Percentiles rank a stretch among this genome's conserved stretches.
These are phyloP conservation scores for Yponomeuta sedellus DNA, from an alignment of 2,888 invertebrate genomes.

Conservation along the genomic window DNA sequence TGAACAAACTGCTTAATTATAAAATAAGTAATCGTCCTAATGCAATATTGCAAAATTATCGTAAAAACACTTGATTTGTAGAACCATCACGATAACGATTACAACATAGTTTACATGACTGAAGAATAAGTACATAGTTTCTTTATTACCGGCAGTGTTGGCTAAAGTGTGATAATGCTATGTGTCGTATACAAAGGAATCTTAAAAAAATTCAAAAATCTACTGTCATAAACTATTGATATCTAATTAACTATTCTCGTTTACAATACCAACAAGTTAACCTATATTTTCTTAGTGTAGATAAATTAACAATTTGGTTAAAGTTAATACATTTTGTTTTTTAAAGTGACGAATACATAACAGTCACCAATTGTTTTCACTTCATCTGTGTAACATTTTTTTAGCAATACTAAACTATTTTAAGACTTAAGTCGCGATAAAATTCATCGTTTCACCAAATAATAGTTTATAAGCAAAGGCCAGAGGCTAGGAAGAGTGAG, in stretches of 20 bases:
- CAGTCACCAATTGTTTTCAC: neutral
- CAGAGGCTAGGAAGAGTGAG: too few relatives aligned
- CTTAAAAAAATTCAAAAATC: neutral
- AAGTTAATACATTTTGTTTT: slow-evolving; percentile 11
- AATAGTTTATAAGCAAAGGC: neutral
- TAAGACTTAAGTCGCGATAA: slow-evolving; percentile 1
- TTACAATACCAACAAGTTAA: slow-evolving; percentile 8
- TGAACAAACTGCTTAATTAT: neutral
- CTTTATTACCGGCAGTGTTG: too few relatives aligned
- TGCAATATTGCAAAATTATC: neutral
- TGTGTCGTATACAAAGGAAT: neutral
- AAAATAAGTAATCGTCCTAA: neutral
- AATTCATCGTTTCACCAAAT: neutral
- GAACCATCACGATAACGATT: neutral
- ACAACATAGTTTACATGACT: neutral
- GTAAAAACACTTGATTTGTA: neutral
- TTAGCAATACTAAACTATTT: neutral
- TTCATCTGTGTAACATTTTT: neutral
- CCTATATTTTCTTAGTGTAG: slow-evolving; percentile 2
- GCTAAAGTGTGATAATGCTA: too few relatives aligned
- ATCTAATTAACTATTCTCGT: neutral
- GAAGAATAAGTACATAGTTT: too few relatives aligned
- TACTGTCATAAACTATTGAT: neutral
- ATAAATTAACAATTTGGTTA: slow-evolving; percentile 5
- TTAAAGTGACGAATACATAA: slow-evolving; percentile 6